A percentile compares a stretch with the other conserved stretches of the same genome.
Conservation (phyloP, 30 jellyfish, hydroid and myxozoan species). For the Aurelia aurita region DNA sequence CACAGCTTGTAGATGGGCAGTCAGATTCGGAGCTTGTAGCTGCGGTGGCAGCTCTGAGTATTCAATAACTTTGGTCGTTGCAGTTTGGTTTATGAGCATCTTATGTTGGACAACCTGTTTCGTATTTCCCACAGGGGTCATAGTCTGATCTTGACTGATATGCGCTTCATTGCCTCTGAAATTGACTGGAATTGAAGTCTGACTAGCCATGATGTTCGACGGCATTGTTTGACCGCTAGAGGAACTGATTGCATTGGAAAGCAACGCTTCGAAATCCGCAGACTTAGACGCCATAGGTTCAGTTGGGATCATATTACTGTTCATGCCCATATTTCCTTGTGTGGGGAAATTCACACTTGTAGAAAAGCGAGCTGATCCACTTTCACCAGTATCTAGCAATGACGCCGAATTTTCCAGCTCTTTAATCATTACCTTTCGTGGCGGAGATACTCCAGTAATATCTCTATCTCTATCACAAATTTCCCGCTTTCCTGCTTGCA, state of each 20-base stretch:
- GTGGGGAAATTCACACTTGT: not conserved
- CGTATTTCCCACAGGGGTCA: conserved; percentile 26
- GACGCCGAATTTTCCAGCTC: conserved; percentile 25
- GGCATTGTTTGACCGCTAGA: conserved; percentile 14
- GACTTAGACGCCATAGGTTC: not conserved
- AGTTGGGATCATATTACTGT: not conserved
- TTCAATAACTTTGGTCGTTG: conserved; percentile 42
- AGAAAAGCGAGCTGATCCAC: not conserved
- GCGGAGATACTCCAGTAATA: conserved; percentile 32
- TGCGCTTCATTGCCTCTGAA: not conserved
- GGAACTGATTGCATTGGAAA: conserved; percentile 62
- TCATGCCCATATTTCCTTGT: not conserved
- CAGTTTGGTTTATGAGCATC: conserved; percentile 44
- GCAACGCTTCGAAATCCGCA: conserved; percentile 56
- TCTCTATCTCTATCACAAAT: not conserved
- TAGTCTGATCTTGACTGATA: not conserved
- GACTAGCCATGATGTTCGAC: not conserved
- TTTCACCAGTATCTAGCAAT: conserved; percentile 10
- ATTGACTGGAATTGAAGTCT: not conserved
- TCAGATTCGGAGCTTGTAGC: conserved; percentile 97
- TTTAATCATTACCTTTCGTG: conserved; percentile 33
- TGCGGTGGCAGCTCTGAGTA: conserved; percentile 95
- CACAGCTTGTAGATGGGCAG: conserved; percentile 97
- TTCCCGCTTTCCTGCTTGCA: conserved; percentile 29
- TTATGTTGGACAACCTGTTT: conserved; percentile 20